phyloP scores from a whole-genome alignment of 2,113 vertebrate genomes.

The Hylia prasina region DNA sequence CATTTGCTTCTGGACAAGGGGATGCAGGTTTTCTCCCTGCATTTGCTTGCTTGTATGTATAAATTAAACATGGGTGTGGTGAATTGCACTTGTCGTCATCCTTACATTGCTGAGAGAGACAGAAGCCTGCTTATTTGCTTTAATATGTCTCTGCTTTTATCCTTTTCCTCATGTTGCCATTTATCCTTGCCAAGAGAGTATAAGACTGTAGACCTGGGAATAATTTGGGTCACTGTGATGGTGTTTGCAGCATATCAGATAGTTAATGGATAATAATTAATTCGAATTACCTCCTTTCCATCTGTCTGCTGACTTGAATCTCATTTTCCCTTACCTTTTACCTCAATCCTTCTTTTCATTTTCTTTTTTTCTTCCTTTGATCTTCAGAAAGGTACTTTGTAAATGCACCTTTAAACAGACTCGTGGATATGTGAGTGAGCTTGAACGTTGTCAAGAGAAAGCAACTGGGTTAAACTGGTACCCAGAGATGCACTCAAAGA shows the following conservation, averaged over 20 bases:
- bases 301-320: not conserved
- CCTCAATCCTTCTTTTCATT: not conserved
- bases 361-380: not conserved
- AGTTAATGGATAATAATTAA: conserved; percentile 2
- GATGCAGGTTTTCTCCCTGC: not conserved
- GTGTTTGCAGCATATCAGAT: not conserved
- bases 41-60: not conserved
- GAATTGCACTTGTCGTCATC: not conserved
- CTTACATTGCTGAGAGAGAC: not conserved
- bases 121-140: not conserved
- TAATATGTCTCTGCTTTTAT: not conserved
- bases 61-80: not conserved
- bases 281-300: not conserved
- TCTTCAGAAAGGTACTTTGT: not conserved
- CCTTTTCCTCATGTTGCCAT: not conserved
- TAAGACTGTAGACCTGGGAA: not conserved
- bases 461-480: not conserved
- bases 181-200: not conserved
- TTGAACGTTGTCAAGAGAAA: not conserved
- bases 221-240: not conserved
- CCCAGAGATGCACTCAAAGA: rapidly evolving
- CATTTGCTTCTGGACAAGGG: not conserved
- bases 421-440: not conserved
- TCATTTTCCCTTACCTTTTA: not conserved
- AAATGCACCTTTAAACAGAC: not conserved